Evolutionary conservation across 2,113 vertebrate genomes (phyloP).

Genomic region (Ceyx margarethae): DNA sequence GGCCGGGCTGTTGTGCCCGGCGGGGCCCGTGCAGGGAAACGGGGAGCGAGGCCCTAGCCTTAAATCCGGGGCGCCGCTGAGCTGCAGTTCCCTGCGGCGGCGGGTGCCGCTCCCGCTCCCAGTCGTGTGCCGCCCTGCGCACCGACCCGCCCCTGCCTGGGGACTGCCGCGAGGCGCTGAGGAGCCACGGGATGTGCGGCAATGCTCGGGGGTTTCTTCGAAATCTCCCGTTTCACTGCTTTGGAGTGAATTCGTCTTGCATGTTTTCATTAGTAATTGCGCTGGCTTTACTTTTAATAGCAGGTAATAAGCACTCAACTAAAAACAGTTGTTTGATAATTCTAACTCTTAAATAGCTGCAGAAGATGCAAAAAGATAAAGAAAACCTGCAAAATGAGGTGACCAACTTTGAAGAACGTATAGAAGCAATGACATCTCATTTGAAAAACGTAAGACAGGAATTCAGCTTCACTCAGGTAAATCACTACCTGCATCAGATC

Average conservation of each 20-base stretch:
- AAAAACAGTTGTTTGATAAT: not conserved
- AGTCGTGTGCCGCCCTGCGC: not conserved
- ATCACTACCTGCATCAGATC: fast-evolving
- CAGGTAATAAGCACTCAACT: not conserved
- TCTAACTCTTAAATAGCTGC: constrained; percentile 66
- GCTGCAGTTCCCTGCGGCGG: too few relatives aligned
- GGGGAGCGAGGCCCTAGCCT: too few relatives aligned
- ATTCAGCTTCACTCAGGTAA: constrained; percentile 83
- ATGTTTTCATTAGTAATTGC: too few relatives aligned
- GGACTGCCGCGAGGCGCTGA: not conserved
- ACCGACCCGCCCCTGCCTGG: not conserved
- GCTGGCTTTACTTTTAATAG: not conserved
- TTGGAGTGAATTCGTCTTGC: fast-evolving
- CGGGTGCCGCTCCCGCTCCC: not conserved
- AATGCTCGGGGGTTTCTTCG: too few relatives aligned
- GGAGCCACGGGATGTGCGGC: too few relatives aligned
- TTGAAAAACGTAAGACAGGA: constrained; percentile 85
- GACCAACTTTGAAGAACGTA: constrained; percentile 72
- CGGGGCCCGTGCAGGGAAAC: not conserved
- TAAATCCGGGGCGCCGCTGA: not conserved
- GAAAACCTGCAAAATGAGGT: constrained; percentile 73
- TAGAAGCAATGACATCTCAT: constrained; percentile 71
- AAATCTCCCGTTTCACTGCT: fast-evolving
- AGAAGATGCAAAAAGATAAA: constrained; percentile 75
- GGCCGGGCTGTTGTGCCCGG: not conserved